These are phyloP conservation scores for Aplysia californica DNA, from an alignment of 1,140 invertebrate species.

Conservation along the genomic window DNA sequence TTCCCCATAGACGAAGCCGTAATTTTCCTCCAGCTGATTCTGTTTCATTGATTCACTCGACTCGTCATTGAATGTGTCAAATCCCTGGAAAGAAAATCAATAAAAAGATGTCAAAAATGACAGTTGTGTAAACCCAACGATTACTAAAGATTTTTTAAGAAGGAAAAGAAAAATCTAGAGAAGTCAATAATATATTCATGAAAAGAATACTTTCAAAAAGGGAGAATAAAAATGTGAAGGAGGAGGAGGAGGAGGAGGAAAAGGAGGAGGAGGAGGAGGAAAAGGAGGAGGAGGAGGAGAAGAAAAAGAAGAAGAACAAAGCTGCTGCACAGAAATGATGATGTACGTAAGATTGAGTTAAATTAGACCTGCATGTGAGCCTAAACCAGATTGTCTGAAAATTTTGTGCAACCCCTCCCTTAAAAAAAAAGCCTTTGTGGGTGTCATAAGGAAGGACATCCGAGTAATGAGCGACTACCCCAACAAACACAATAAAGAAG, in stretches of 20 bases:
- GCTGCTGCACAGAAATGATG: too few relatives aligned
- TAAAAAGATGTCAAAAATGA: not conserved
- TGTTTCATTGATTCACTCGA: slow-evolving; percentile 6
- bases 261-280: not conserved
- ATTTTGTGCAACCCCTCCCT: too few relatives aligned
- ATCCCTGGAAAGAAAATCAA: slow-evolving; percentile 10
- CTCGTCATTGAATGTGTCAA: slow-evolving; percentile 23
- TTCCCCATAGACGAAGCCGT: slow-evolving; percentile 20
- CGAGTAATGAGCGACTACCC: too few relatives aligned
- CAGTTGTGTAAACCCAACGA: not conserved
- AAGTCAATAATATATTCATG: not conserved
- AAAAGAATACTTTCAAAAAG: not conserved
- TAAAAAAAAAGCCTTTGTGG: too few relatives aligned
- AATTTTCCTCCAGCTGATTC: slow-evolving; percentile 22
- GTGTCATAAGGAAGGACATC: too few relatives aligned
- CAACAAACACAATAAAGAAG: too few relatives aligned
- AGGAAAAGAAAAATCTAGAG: not conserved
- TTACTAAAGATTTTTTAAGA: too few relatives aligned
- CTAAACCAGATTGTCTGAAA: too few relatives aligned
- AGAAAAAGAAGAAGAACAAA: too few relatives aligned
- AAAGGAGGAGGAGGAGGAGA: too few relatives aligned
- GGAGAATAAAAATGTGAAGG: not conserved
- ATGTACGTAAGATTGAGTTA: too few relatives aligned
- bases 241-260: not conserved
- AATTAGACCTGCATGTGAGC: too few relatives aligned